Percentiles rank a stretch among this genome's conserved stretches.
phyloP scores from a whole-genome alignment of 2,888 invertebrate genomes.

The Lordiphosa fenestrarum region DNA sequence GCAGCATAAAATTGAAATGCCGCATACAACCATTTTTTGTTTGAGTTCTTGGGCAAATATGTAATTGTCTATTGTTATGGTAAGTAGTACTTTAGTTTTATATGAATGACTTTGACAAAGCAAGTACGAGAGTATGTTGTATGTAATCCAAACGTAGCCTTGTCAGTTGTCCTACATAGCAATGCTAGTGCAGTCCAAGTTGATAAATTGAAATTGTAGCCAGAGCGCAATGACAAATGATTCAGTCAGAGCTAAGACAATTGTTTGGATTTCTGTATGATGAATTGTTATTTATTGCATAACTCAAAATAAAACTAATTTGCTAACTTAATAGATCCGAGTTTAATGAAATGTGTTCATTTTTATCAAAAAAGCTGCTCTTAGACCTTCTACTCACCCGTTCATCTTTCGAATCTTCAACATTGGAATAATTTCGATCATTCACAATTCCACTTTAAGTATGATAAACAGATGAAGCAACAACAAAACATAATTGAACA shows the following conservation, averaged over 20 bases:
- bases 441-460: no score
- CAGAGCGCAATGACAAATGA: constrained; percentile 35
- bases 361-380: no score
- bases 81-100: constrained; percentile 17
- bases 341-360: no score
- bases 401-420: no score
- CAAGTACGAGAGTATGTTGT: constrained; percentile 24
- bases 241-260: constrained; percentile 8
- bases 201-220: constrained; percentile 37
- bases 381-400: no score
- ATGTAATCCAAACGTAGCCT: constrained; percentile 33
- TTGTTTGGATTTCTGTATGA: constrained; percentile 10
- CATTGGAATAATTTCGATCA: no score
- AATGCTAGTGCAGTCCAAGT: constrained; percentile 3
- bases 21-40: constrained; percentile 27
- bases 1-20: constrained; percentile 54
- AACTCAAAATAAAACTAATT: no score
- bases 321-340: no score
- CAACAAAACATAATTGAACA: no score
- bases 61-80: constrained; percentile 46
- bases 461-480: no score
- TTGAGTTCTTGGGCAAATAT: constrained; percentile 34
- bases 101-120: constrained; percentile 50
- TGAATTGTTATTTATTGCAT: no score
- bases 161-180: constrained; percentile 25